Evolutionary conservation across 1,140 invertebrate species (phyloP), one percentile per base, ranked within the genome.

Genomic region (Phortica variegata): DNA sequence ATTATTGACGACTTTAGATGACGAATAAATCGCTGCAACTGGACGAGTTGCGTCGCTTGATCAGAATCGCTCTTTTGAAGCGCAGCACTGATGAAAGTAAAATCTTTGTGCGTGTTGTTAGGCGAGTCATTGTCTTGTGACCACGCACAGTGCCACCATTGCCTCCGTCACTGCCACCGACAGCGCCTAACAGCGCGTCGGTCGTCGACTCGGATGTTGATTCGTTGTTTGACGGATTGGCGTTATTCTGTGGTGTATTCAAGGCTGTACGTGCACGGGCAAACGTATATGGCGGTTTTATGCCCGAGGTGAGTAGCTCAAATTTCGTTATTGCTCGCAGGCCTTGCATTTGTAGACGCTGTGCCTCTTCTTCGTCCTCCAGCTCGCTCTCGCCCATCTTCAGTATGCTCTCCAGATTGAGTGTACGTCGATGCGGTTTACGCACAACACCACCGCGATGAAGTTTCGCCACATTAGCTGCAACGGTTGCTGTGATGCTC

Each of bases 1-100:
- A n/a, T n/a, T n/a, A n/a, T n/a, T n/a, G n/a, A n/a, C n/a, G n/a
- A n/a, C n/a, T n/a, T 68, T 66, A 75, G 52, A 75, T 75, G 45
- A 72, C 70, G 42, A 75, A 75, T 18, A 75, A 44, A 55, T 75
- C 66, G 38, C 63, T 75, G 56, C 73, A 75, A 47, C 65, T 72
- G 21, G 58, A 68, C 2, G 73, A 75, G 45, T 56, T 75, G 37
- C 73, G 56, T 0, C 73, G 50, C 34, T 60, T 69, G 38, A 75
- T 60, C 41, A 63, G 63, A 19, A 65, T 51, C 20, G 56, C 21
- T 21, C 61, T 66, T 44, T 75, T 75, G 32, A 75, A 73, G 33
- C 69, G 65, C 41, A 75, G 21, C 38, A 75, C 65, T 13, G 73
- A 75, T 1, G 66, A 52, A 2, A 75, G 31, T 20, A 75, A 72